Evolutionary conservation across 2,888 invertebrate genomes (phyloP), one percentile per base, ranked within the genome.

Genomic region (Heliconius ethilla): DNA sequence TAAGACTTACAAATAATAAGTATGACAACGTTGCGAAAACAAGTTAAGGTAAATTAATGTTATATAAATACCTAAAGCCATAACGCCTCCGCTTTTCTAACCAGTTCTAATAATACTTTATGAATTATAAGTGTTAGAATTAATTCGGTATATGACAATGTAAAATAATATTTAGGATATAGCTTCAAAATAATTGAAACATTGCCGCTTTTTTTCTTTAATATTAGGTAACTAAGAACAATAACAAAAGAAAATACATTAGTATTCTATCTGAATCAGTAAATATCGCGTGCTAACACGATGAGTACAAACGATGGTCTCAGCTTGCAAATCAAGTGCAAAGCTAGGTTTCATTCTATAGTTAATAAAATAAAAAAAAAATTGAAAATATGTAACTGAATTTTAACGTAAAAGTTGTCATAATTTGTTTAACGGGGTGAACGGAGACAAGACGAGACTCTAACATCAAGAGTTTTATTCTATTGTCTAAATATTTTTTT

Each of bases 11-110:
- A 65, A 9, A 72, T 63, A 72, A 76, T n/a, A 76, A 51, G 55
- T 27, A 76, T 67, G 55, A 67, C 33, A 77, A 40, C 65, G 66
- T 75, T 75, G 65, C 37, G 67, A 75, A 25, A 65, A 70, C 67
- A 59, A 51, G 72, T 33, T 63, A 69, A 73, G 37, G 69, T 55
- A 76, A 59, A 78, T 75, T 65, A n/a, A 70, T 72, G 62, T 25
- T 55, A 67, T 70, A 78, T 73, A 76, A 80, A 80, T 80, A 67
- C 37, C 4, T 37, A 70, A 76, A 78, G 65, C 67, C 66, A 70
- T 78, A 76, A 62, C 78, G 37, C 80, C 76, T 66, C 75, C 78
- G 63, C 37, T 25, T 33, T 55, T 45, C 45, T 27, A 76, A 76
- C 78, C 63, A 69, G 72, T 73, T 70, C 40, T 75, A 27, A 55